phyloP scores from a whole-genome alignment of 2,888 invertebrate genomes.

The Ligdia adustata region DNA sequence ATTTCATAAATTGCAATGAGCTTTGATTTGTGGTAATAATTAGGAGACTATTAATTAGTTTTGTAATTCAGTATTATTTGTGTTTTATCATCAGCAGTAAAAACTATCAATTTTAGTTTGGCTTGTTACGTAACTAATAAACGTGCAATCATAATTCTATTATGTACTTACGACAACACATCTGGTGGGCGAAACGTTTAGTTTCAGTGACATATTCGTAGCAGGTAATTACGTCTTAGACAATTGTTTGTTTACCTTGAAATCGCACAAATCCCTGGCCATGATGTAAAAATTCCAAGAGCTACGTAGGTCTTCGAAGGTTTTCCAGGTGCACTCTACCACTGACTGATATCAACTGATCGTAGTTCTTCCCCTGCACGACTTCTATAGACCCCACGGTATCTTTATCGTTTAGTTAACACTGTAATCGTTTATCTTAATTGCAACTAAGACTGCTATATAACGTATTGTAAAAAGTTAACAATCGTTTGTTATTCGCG shows the following conservation, averaged over 20 bases:
- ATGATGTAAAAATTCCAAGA: slow-evolving; percentile 38
- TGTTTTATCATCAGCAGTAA: no score
- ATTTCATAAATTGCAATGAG: no score
- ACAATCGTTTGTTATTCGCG: slow-evolving; percentile 51
- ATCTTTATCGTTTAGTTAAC: slow-evolving; percentile 66
- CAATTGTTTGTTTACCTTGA: slow-evolving; percentile 54
- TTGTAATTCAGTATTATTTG: no score
- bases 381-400: slow-evolving; percentile 66
- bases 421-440: slow-evolving; percentile 74
- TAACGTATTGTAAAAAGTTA: slow-evolving; percentile 58
- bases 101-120: no score
- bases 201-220: not conserved
- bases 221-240: slow-evolving; percentile 1
- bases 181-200: not conserved
- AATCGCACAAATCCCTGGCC: slow-evolving; percentile 55
- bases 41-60: no score
- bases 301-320: slow-evolving; percentile 16
- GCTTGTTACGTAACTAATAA: no score
- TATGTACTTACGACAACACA: not conserved
- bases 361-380: slow-evolving; percentile 46
- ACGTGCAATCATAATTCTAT: no score
- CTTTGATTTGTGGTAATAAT: no score
- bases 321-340: slow-evolving; percentile 42
- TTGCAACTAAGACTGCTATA: slow-evolving; percentile 51
- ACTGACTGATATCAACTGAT: slow-evolving; percentile 56